phyloP scores from a whole-genome alignment of 64 coral and sea anemone genomes.

The Montipora sp. region DNA sequence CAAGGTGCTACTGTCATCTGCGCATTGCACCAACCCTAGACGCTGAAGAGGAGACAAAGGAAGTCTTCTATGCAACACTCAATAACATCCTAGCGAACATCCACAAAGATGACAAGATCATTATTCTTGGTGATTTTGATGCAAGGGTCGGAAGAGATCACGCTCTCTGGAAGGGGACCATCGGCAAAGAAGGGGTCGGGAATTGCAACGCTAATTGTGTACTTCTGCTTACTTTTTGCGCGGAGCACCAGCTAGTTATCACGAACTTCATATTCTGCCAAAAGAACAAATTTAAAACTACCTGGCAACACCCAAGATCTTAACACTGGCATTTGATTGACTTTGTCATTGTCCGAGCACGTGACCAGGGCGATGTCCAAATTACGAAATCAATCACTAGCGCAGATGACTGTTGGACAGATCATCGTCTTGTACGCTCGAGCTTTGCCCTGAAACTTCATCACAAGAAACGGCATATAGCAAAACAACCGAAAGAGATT shows the following conservation, averaged over 20 bases:
- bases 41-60: background rate
- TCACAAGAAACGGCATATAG: too few relatives aligned
- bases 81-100: background rate
- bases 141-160: background rate
- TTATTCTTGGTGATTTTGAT: conserved; percentile 13
- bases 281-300: conserved; percentile 4
- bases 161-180: background rate
- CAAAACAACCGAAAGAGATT: too few relatives aligned
- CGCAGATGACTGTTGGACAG: too few relatives aligned
- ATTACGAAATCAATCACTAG: too few relatives aligned
- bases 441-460: too few relatives aligned
- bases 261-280: conserved; percentile 18
- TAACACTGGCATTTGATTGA: too few relatives aligned
- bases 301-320: background rate
- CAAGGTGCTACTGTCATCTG: background rate
- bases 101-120: background rate
- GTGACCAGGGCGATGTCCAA: too few relatives aligned
- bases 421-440: too few relatives aligned
- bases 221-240: conserved; percentile 6
- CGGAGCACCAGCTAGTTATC: background rate
- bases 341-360: too few relatives aligned
- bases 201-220: conserved; percentile 23
- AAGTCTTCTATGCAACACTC: background rate
- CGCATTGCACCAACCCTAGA: conserved; percentile 1
- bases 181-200: background rate